These are phyloP conservation scores for Camponotus vicinus DNA, from an alignment of 1,140 invertebrate species.

Conservation along the genomic window DNA sequence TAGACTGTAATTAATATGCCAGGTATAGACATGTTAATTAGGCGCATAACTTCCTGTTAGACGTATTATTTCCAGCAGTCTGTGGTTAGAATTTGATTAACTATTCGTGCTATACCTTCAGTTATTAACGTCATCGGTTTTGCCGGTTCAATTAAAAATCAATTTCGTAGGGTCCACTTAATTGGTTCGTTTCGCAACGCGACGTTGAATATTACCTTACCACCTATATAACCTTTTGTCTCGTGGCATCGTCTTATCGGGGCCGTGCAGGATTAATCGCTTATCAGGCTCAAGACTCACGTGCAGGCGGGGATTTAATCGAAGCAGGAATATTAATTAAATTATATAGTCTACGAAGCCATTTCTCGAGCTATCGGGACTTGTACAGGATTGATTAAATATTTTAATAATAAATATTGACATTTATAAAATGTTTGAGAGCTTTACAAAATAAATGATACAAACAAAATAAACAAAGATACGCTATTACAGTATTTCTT, in stretches of 20 bases:
- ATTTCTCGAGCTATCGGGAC: constrained; percentile 32
- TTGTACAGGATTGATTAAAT: constrained; percentile 9
- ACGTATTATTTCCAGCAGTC: constrained; percentile 43
- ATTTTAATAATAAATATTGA: constrained; percentile 36
- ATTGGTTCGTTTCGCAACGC: constrained; percentile 71
- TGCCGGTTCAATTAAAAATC: constrained; percentile 77
- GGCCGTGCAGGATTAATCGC: constrained; percentile 75
- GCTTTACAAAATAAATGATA: too few species aligned
- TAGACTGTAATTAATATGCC: constrained; percentile 45
- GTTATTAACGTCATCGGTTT: constrained; percentile 75
- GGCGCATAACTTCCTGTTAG: constrained; percentile 16
- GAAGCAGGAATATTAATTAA: constrained; percentile 75
- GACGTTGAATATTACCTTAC: constrained; percentile 69
- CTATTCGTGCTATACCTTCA: constrained; percentile 22
- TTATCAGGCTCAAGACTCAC: constrained; percentile 73
- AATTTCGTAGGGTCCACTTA: constrained; percentile 76
- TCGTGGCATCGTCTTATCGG: constrained; percentile 74
- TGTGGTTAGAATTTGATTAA: constrained; percentile 64
- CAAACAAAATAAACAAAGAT: too few species aligned
- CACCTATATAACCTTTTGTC: constrained; percentile 72
- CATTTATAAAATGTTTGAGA: too few species aligned
- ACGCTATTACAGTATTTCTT: too few species aligned
- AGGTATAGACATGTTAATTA: constrained; percentile 48
- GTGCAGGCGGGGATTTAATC: constrained; percentile 68
- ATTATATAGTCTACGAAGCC: constrained; percentile 63